Evolutionary conservation across 2,888 invertebrate species (phyloP), one percentile per base, ranked within the genome.

Genomic region (Macrosoma leucophasiata): DNA sequence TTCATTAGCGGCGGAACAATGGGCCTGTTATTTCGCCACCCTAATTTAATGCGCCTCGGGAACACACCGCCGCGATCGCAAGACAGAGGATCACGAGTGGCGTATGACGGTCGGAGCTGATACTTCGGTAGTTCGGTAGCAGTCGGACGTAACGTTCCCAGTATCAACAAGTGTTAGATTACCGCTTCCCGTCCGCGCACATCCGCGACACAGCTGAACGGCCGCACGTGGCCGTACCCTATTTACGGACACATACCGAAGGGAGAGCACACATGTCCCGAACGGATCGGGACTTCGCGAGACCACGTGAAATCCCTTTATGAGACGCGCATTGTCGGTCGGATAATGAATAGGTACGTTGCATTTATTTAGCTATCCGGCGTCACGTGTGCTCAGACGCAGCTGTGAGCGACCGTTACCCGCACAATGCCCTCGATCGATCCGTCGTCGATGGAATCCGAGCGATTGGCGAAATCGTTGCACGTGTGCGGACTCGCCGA

Each of bases 361-460:
- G 70, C 77, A 78, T 82, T 82, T 81, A 82, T 81, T 82, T 82
- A 82, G 81, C 79, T 81, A 82, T 81, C 79, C 74, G 77, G 66
- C 69, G 71, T 77, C 79, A 78, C 81, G 78, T 79, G 81, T 74
- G 71, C 64, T 66, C 66, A 63, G 74, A 65, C 77, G 82, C 84
- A 82, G 82, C 82, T 82, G 82, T 76, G 78, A 68, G 70, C 74
- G 70, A 82, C 84, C 82, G 82, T 84, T 82, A 82, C 75, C 71
- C 77, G 81, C 79, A 81, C 82, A 79, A 81, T 82, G 81, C 74
- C 82, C 82, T 78, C 79, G 75, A 81, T 82, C 81, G 79, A 79
- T 78, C 69, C 74, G 59, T 68, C 64, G 69, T 54, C 68, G 73
- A 76, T 69, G 75, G 75, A 73, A 77, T 77, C 70, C 67, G 58